Base-by-base conservation (phyloP, 1,140 invertebrate genomes). In the Aporrectodea caliginosa region DNA sequence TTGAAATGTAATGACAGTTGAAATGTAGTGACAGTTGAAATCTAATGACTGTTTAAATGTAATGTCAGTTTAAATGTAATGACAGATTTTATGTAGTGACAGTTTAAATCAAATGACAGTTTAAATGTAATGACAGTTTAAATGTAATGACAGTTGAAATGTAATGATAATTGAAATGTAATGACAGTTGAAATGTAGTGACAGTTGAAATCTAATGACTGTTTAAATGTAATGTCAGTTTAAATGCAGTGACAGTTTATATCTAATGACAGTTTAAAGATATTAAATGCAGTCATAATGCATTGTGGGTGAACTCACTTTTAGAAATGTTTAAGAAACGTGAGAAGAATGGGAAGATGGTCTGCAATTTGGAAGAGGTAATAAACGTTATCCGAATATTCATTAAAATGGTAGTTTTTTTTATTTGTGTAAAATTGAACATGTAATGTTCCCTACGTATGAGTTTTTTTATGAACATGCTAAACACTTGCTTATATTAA, bases 361-460 rank as follows among this genome's bases (percentile, higher is more conserved):
- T 27, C 1, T 76, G 75, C 75, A 76, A 31, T 1, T 29, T 76
- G 75, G 75, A 76, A 22, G 75, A 76, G 75, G 75, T 76, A 58
- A 58, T 6, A 58, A 22, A 58, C 22, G 22, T 58, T n/a, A n/a
- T n/a, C n/a, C n/a, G n/a, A n/a, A n/a, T n/a, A n/a, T n/a, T n/a
- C n/a, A n/a, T n/a, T n/a, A n/a, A n/a, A n/a, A n/a, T n/a, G n/a
- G n/a, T n/a, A n/a, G n/a, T n/a, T n/a, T n/a, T n/a, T n/a, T n/a
- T n/a, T n/a, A n/a, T n/a, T n/a, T n/a, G n/a, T n/a, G n/a, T n/a
- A n/a, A n/a, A n/a, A n/a, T n/a, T n/a, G n/a, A n/a, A n/a, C n/a
- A n/a, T n/a, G n/a, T n/a, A n/a, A n/a, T n/a, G n/a, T n/a, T n/a
- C n/a, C n/a, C n/a, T n/a, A n/a, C n/a, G n/a, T n/a, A n/a, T n/a